Evolutionary conservation across 1,140 invertebrate genomes (phyloP).

Genomic region (Prorops nasuta): DNA sequence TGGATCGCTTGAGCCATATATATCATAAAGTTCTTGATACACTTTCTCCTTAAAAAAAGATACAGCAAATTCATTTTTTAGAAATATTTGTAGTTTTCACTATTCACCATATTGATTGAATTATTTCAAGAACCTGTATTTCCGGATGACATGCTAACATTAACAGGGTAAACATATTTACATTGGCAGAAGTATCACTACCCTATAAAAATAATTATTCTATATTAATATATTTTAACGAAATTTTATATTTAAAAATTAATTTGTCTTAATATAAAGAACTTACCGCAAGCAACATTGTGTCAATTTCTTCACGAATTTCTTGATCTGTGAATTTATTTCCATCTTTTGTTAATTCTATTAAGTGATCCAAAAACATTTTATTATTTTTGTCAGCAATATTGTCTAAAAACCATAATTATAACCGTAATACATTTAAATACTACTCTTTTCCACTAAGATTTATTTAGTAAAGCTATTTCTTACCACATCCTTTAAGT

Average conservation of each 20-base stretch:
- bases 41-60: conserved; percentile 53
- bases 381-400: conserved; percentile 45
- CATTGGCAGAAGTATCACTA: conserved; percentile 62
- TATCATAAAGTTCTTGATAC: conserved; percentile 59
- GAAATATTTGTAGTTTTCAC: neutral
- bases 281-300: conserved; percentile 67
- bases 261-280: neutral
- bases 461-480: too few species aligned
- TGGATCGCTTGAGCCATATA: conserved; percentile 48
- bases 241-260: neutral
- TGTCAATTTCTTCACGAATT: conserved; percentile 73
- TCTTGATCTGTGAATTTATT: conserved; percentile 56
- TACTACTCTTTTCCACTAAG: too few species aligned
- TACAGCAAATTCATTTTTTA: neutral
- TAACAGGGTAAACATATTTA: conserved; percentile 61
- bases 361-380: conserved; percentile 66
- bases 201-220: neutral
- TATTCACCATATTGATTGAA: neutral
- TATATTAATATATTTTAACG: neutral
- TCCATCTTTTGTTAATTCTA: conserved; percentile 47
- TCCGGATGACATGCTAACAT: conserved; percentile 64
- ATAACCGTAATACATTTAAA: too few species aligned
- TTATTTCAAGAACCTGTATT: conserved; percentile 53
- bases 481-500: too few species aligned
- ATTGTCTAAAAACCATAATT: too few species aligned